phyloP scores from a whole-genome alignment of 2,888 invertebrate genomes.

The Sycophila texana region DNA sequence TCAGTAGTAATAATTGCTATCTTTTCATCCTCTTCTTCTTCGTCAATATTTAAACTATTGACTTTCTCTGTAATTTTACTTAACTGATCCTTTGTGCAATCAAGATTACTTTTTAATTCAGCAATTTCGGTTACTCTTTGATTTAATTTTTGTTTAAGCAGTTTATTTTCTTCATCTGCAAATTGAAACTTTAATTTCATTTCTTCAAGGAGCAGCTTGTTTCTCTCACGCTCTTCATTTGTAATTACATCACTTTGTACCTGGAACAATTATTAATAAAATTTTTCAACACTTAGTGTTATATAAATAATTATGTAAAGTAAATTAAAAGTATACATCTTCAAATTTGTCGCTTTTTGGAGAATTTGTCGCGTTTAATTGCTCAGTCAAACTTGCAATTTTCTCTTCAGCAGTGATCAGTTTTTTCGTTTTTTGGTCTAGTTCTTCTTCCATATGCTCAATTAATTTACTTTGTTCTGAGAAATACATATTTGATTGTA shows the following conservation, averaged over 20 bases:
- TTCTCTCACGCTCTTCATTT: conserved; percentile 36
- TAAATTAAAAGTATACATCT: conserved; percentile 7
- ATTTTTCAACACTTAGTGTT: neutral
- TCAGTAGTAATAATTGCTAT: conserved; percentile 13
- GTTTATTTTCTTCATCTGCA: conserved; percentile 59
- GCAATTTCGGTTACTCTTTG: conserved; percentile 57
- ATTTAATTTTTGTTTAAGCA: conserved; percentile 59
- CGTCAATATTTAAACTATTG: conserved; percentile 53
- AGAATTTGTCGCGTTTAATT: neutral
- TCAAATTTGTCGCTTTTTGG: neutral
- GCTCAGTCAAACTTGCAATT: conserved; percentile 12
- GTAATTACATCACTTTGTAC: neutral
- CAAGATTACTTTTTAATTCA: conserved; percentile 57
- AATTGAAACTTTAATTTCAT: conserved; percentile 41
- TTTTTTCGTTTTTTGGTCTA: conserved; percentile 59
- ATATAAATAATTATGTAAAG: too few species aligned
- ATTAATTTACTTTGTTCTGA: conserved; percentile 62
- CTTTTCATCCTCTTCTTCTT: conserved; percentile 21
- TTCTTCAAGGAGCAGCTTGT: conserved; percentile 30
- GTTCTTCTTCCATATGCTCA: conserved; percentile 66
- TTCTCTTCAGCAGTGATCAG: conserved; percentile 38
- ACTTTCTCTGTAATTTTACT: conserved; percentile 59
- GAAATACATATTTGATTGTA: conserved; percentile 63
- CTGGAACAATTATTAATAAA: neutral
- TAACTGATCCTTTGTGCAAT: conserved; percentile 59